Percentiles rank a stretch among this genome's conserved stretches.
Evolutionary conservation across 2,888 invertebrate species (phyloP).

Genomic region (Trachelus tabidus): DNA sequence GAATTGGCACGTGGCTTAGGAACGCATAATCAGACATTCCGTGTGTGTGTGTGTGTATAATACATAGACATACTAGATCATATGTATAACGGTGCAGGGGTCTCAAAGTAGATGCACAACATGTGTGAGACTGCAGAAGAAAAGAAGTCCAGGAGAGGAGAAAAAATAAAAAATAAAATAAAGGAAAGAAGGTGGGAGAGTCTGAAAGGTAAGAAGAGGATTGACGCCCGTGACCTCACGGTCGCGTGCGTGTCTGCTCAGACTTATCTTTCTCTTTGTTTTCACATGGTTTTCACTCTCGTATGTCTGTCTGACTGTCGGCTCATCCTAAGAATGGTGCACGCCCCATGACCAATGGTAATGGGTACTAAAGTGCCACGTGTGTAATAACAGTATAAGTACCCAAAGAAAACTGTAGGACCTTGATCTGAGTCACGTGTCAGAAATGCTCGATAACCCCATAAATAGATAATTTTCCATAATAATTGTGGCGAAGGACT

Average conservation of each 20-base stretch:
- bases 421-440: not conserved
- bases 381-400: not conserved
- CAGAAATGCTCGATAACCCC: not conserved
- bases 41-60: too few species aligned
- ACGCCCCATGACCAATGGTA: slow-evolving; percentile 3
- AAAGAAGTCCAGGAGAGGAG: not conserved
- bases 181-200: slow-evolving; percentile 12
- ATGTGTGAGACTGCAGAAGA: not conserved
- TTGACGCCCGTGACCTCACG: slow-evolving; percentile 33
- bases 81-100: not conserved
- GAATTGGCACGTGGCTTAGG: not conserved
- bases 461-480: not conserved
- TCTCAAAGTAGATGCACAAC: not conserved
- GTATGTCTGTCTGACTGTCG: not conserved
- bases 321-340: not conserved
- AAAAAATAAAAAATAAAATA: not conserved
- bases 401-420: not conserved
- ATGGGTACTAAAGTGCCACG: not conserved
- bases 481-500: not conserved
- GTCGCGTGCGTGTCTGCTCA: slow-evolving; percentile 28
- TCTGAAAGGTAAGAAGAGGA: slow-evolving; percentile 23
- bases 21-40: not conserved
- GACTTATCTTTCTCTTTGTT: slow-evolving; percentile 15
- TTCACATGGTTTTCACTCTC: slow-evolving; percentile 6
- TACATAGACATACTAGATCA: not conserved